phyloP scores from a whole-genome alignment of 2,113 vertebrate genomes.

The Aptenodytes forsteri region DNA sequence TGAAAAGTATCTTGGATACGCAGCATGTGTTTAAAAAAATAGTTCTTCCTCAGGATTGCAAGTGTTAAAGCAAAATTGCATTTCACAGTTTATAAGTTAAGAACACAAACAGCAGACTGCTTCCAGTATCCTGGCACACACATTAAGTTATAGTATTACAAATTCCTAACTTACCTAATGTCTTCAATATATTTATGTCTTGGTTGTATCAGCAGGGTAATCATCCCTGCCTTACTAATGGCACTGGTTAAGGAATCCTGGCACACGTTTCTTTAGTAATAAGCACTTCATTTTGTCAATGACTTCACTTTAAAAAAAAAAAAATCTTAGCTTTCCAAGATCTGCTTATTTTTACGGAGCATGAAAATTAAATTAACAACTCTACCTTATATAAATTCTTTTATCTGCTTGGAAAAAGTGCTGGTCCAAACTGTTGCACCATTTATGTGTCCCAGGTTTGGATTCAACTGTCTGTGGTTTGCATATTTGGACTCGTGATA shows the following conservation, averaged over 20 bases:
- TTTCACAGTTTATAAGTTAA: background rate
- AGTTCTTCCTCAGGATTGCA: background rate
- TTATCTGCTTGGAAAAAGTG: conserved; percentile 1
- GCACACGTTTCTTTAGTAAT: background rate
- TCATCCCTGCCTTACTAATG: background rate
- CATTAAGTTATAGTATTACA: background rate
- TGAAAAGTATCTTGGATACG: background rate
- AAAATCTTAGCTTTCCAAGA: background rate
- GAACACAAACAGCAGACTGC: background rate
- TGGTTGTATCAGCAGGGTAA: background rate
- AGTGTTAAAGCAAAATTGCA: background rate
- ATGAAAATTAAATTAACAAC: conserved; percentile 9
- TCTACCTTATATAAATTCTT: background rate
- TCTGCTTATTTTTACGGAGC: background rate
- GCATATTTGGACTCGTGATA: background rate
- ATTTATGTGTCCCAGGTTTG: background rate
- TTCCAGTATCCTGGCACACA: background rate
- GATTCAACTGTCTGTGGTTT: background rate
- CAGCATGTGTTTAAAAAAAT: background rate
- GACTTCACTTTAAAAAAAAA: background rate
- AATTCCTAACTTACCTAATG: background rate
- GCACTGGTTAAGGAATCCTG: background rate
- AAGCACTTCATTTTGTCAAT: conserved; percentile 36
- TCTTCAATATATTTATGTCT: background rate
- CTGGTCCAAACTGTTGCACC: background rate